A percentile compares a stretch with the other conserved stretches of the same genome.
phyloP scores from a whole-genome alignment of 53 echinoderm and acorn worm genomes.

The Stichopus horrens region DNA sequence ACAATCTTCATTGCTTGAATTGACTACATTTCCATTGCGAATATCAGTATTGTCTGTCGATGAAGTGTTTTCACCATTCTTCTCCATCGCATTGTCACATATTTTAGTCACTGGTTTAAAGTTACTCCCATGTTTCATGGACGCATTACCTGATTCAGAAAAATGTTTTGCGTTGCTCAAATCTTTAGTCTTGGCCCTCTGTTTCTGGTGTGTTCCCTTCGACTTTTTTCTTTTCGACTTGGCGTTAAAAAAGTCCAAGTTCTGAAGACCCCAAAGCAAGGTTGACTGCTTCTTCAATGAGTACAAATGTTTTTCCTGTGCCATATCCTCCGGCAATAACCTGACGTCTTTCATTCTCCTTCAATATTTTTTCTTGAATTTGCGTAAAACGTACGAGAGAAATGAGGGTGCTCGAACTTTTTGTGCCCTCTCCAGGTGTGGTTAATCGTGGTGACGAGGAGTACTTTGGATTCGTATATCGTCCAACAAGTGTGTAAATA shows the following conservation, averaged over 20 bases:
- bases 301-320: constrained; percentile 16
- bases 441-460: neutral
- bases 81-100: too few relatives aligned
- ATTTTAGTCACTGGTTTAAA: too few relatives aligned
- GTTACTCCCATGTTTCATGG: too few relatives aligned
- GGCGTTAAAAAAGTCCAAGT: neutral
- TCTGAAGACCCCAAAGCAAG: neutral
- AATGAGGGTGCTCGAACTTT: constrained; percentile 9
- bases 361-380: neutral
- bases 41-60: too few relatives aligned
- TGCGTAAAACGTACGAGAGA: neutral
- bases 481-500: constrained; percentile 18
- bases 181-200: too few relatives aligned
- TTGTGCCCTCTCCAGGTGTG: constrained; percentile 10
- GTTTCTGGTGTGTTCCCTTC: too few relatives aligned
- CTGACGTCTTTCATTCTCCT: neutral
- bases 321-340: constrained; percentile 25
- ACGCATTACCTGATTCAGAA: too few relatives aligned
- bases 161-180: too few relatives aligned
- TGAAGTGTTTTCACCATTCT: too few relatives aligned
- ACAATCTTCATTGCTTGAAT: too few relatives aligned
- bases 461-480: constrained; percentile 16
- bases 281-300: constrained; percentile 9
- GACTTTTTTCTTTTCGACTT: too few relatives aligned
- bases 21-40: too few relatives aligned